phyloP scores from a whole-genome alignment of 2,797 vertebrate genomes.

The Sebastes diaconus region DNA sequence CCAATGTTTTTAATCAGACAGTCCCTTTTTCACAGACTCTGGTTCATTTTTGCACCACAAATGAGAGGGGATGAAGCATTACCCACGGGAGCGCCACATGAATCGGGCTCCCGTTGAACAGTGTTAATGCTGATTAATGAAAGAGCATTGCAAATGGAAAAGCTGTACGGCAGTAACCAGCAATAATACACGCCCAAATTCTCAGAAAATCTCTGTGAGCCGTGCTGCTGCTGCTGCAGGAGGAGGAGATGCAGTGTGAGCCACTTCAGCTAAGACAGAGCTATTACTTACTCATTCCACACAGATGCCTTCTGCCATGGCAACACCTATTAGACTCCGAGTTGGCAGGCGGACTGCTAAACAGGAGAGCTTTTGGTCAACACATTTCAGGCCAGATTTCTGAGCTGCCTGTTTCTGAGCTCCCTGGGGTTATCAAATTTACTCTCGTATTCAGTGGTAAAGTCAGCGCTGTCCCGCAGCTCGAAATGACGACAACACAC shows the following conservation, averaged over 20 bases:
- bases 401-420: conserved; percentile 12
- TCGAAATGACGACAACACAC: not conserved
- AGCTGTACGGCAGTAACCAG: conserved; percentile 21
- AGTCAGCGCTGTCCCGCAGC: not conserved
- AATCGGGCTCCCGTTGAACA: conserved; percentile 38
- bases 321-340: conserved; percentile 68
- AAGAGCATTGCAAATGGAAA: conserved; percentile 61
- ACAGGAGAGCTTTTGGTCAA: conserved; percentile 47
- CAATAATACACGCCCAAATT: conserved; percentile 34
- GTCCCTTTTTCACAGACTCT: conserved; percentile 42
- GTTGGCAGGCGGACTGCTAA: conserved; percentile 58
- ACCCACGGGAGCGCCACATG: conserved; percentile 40
- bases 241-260: conserved; percentile 30
- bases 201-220: conserved; percentile 26
- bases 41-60: conserved; percentile 58
- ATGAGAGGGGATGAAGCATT: conserved; percentile 57
- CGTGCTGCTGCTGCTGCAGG: conserved; percentile 6
- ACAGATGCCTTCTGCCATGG: conserved; percentile 74
- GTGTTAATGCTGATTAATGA: conserved; percentile 76
- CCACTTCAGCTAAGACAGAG: conserved; percentile 57
- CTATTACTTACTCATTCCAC: conserved; percentile 76
- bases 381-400: conserved; percentile 57
- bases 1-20: conserved; percentile 59
- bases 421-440: conserved; percentile 1
- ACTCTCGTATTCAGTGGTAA: not conserved